These are phyloP conservation scores for Ondatra zibethicus DNA, from an alignment of 2,113 vertebrate species.

Conservation along the genomic window DNA sequence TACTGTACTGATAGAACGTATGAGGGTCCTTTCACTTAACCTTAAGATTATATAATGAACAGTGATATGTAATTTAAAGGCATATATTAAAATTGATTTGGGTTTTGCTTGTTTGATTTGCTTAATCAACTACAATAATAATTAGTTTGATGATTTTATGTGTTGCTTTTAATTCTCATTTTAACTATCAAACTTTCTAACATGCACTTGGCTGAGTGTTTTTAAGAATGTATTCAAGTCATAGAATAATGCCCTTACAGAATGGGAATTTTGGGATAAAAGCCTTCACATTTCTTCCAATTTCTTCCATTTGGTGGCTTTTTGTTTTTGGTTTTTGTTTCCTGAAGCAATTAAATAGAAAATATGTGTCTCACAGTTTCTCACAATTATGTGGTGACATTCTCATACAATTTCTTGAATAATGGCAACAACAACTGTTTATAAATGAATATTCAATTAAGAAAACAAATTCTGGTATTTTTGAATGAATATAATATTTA, in stretches of 20 bases:
- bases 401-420: constrained; percentile 76
- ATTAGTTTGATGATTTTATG: background rate
- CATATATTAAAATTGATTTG: background rate
- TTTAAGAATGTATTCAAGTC: background rate
- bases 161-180: background rate
- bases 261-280: background rate
- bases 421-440: constrained; percentile 74
- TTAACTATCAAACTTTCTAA: background rate
- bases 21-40: background rate
- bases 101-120: background rate
- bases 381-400: constrained; percentile 76
- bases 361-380: constrained; percentile 75
- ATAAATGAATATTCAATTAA: constrained; percentile 82
- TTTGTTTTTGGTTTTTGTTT: constrained; percentile 8
- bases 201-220: background rate
- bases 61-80: background rate
- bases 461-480: constrained; percentile 75
- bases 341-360: constrained; percentile 75
- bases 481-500: constrained; percentile 53
- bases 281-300: background rate
- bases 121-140: background rate
- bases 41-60: background rate
- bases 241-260: background rate
- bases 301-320: constrained; percentile 50
- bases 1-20: background rate